Conservation (phyloP, 2,888 invertebrate species). For the Pollenia labialis region DNA sequence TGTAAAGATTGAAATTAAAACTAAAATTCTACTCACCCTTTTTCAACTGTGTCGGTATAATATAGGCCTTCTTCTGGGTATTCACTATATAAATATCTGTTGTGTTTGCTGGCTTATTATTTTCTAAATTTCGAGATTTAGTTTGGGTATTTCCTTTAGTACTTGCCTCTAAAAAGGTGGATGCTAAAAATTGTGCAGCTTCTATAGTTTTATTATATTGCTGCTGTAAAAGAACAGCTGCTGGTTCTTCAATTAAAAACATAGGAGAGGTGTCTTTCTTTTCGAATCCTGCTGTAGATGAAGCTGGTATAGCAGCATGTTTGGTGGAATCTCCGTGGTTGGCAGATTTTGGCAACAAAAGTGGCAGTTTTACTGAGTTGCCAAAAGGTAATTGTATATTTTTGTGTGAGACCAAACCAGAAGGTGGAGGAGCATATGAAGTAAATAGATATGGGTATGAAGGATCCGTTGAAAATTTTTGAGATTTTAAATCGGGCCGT, state of each 20-base stretch:
- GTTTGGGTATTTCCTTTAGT: slow-evolving; percentile 37
- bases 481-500: slow-evolving; percentile 45
- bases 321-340: slow-evolving; percentile 53
- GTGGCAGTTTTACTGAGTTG: slow-evolving; percentile 68
- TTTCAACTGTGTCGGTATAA: slow-evolving; percentile 74
- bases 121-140: background rate
- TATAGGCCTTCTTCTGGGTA: slow-evolving; percentile 76
- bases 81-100: slow-evolving; percentile 76
- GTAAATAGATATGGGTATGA: slow-evolving; percentile 46
- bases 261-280: slow-evolving; percentile 38
- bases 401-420: slow-evolving; percentile 70
- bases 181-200: slow-evolving; percentile 75
- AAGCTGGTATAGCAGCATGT: slow-evolving; percentile 28
- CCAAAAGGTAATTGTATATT: slow-evolving; percentile 62
- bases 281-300: slow-evolving; percentile 30
- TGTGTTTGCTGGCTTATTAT: slow-evolving; percentile 45
- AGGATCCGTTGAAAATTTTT: background rate
- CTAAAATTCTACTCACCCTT: slow-evolving; percentile 48
- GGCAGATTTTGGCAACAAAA: slow-evolving; percentile 71
- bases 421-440: slow-evolving; percentile 76
- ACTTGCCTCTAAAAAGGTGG: slow-evolving; percentile 74
- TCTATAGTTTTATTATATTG: slow-evolving; percentile 74
- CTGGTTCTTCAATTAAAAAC: slow-evolving; percentile 73
- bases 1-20: background rate
- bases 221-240: slow-evolving; percentile 63